Evolutionary conservation across 2,888 invertebrate genomes (phyloP).

Genomic region (Torymus aiolomorphi): DNA sequence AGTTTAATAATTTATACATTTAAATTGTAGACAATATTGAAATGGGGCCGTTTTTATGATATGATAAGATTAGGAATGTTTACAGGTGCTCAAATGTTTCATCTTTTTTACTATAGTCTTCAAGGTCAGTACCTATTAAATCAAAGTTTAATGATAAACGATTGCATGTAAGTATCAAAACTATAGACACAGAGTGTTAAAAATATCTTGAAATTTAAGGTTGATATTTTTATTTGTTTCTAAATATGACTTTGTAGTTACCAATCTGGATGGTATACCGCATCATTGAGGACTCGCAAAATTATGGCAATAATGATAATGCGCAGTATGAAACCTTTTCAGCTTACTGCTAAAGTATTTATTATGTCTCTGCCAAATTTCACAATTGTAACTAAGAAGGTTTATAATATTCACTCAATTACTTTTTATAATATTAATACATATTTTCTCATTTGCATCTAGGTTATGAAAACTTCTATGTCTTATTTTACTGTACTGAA

Average conservation of each 20-base stretch:
- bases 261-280: slow-evolving; percentile 40
- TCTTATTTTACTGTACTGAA: slow-evolving; percentile 53
- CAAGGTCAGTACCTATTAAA: slow-evolving; percentile 55
- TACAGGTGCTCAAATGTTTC: slow-evolving; percentile 39
- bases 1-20: too few relatives aligned
- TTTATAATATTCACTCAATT: slow-evolving; percentile 2
- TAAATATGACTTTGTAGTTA: slow-evolving; percentile 48
- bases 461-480: slow-evolving; percentile 50
- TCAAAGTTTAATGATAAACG: slow-evolving; percentile 36
- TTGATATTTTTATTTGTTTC: too few relatives aligned
- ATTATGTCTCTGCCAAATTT: slow-evolving; percentile 49
- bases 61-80: slow-evolving; percentile 53
- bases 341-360: slow-evolving; percentile 48
- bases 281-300: slow-evolving; percentile 39
- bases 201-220: too few relatives aligned
- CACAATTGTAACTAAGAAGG: slow-evolving; percentile 50
- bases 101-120: slow-evolving; percentile 51
- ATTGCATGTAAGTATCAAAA: slow-evolving; percentile 11
- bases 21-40: too few relatives aligned
- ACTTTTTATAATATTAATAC: slow-evolving; percentile 6
- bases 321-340: slow-evolving; percentile 45
- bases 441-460: slow-evolving; percentile 11
- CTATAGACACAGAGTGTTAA: too few relatives aligned
- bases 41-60: slow-evolving; percentile 10
- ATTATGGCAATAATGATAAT: slow-evolving; percentile 47